These are phyloP conservation scores for Tetragonula clypearis DNA, from an alignment of 1,140 invertebrate species.

Conservation along the genomic window DNA sequence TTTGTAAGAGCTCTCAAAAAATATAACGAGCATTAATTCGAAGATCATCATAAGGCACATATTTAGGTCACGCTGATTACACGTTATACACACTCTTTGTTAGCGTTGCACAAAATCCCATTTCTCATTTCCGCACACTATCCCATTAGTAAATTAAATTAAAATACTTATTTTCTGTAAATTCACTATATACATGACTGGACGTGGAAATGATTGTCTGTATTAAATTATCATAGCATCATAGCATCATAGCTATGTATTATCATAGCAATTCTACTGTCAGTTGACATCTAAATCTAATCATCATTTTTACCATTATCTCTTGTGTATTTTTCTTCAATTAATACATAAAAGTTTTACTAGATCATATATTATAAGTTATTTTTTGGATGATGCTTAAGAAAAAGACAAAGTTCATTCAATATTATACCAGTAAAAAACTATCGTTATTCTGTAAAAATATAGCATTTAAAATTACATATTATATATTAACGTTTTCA, in stretches of 20 bases:
- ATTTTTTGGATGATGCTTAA: background rate
- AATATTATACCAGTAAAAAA: background rate
- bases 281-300: background rate
- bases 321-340: background rate
- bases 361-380: background rate
- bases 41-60: constrained; percentile 43
- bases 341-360: background rate
- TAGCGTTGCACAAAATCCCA: constrained; percentile 23
- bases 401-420: background rate
- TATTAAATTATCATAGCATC: background rate
- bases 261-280: background rate
- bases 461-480: background rate
- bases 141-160: constrained; percentile 26
- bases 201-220: constrained; percentile 33
- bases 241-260: background rate
- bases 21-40: constrained; percentile 15
- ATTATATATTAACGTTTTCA: background rate
- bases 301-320: background rate
- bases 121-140: background rate
- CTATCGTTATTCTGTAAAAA: background rate
- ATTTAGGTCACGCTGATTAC: constrained; percentile 38
- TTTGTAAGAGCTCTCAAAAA: constrained; percentile 16
- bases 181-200: constrained; percentile 39
- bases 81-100: background rate
- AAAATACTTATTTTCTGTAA: constrained; percentile 1